A percentile compares a stretch with the other conserved stretches of the same genome.
These are phyloP conservation scores for Suncus etruscus DNA, from an alignment of 2,113 vertebrate genomes.

Conservation along the genomic window DNA sequence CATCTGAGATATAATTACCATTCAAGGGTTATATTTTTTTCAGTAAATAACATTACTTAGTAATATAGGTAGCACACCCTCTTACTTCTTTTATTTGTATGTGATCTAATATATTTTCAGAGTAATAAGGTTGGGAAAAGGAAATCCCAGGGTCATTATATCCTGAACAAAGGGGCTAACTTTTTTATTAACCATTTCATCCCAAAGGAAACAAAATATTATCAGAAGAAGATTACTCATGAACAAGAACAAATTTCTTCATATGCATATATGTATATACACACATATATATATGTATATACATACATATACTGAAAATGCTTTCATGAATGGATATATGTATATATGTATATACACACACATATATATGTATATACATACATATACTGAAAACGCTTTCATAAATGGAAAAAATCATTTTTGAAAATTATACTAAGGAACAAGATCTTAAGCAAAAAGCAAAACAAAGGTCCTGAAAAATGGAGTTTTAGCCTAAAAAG, in stretches of 20 bases:
- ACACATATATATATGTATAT: too few species aligned
- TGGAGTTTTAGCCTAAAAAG: neutral
- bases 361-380: slow-evolving; percentile 25
- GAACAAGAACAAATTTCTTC: neutral
- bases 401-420: neutral
- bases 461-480: neutral
- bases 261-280: neutral
- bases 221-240: neutral
- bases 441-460: slow-evolving; percentile 19
- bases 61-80: neutral
- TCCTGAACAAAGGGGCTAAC: neutral
- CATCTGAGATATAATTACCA: slow-evolving; percentile 12
- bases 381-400: slow-evolving; percentile 24
- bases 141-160: slow-evolving; percentile 3
- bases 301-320: slow-evolving; percentile 26
- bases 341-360: slow-evolving; percentile 1
- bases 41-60: slow-evolving; percentile 21
- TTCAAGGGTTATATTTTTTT: neutral
- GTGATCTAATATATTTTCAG: slow-evolving; percentile 26
- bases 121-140: neutral
- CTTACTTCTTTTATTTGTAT: neutral
- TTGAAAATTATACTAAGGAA: slow-evolving; percentile 27
- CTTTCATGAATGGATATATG: neutral
- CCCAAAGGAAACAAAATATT: neutral
- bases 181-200: slow-evolving; percentile 14